Base-by-base conservation (phyloP, 1,140 invertebrate genomes). In the Lepidurus apus region DNA sequence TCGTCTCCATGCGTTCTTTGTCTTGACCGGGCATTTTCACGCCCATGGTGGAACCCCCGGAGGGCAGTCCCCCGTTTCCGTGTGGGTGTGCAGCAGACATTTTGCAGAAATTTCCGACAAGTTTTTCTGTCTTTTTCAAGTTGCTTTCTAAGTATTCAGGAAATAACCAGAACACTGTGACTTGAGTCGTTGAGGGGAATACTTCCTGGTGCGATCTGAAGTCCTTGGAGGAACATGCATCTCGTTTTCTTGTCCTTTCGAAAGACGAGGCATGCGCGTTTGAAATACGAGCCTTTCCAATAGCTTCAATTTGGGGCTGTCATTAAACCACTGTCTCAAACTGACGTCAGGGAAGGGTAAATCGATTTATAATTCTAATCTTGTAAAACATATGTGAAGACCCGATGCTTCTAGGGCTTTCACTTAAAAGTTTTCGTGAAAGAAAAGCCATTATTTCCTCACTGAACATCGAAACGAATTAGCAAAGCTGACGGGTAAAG, bases 1-100 rank as follows among this genome's bases (percentile, higher is more conserved):
- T 93, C 53, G 13, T 65, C 53, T 65, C 53, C 53, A 65, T 65
- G 53, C 53, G 53, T 65, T 65, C 53, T 65, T 65, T 65, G 53
- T 65, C 53, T 65, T 65, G 53, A n/a, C 53, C 53, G n/a, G 53
- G 53, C 53, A 65, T 65, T 65, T 65, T 65, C 53, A 65, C 53
- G 21, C 53, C 53, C 17, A 7, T 21, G 21, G 21, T 65, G 6
- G 53, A 65, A 65, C 53, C 53, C 13, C 53, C n/a, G 5, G 53
- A 17, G 53, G 53, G 53, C 17, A 65, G 17, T 65, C 53, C 53
- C 53, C 53, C 53, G 53, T 65, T 65, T 65, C 53, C 53, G 53
- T 65, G 53, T 9, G 53, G 53, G 53, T 65, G 53, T 21, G 53
- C 53, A 6, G 53, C 53, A 13, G 53, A 65, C 53, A 65, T 65